Conservation (phyloP, 1,140 invertebrate species). For the Protaetia brevitarsis region DNA sequence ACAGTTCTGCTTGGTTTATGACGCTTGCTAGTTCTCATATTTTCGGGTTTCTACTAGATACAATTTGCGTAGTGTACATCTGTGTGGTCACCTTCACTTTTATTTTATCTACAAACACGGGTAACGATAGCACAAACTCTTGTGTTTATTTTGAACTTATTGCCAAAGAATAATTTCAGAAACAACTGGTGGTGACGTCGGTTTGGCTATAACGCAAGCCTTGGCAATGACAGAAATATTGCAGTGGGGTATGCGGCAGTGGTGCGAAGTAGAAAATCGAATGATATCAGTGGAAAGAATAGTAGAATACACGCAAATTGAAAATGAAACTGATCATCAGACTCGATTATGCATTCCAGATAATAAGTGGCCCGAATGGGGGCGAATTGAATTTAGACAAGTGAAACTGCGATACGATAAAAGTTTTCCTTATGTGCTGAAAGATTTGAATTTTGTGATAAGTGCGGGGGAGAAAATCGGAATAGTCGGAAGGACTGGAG, state of each 20-base stretch:
- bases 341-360: slow-evolving; percentile 61
- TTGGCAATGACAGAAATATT: slow-evolving; percentile 75
- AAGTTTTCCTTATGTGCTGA: slow-evolving; percentile 52
- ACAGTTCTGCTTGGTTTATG: slow-evolving; percentile 64
- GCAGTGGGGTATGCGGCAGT: slow-evolving; percentile 79
- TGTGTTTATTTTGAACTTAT: slow-evolving; percentile 19
- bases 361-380: slow-evolving; percentile 66
- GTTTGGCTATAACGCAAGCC: slow-evolving; percentile 74
- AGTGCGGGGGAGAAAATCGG: slow-evolving; percentile 64
- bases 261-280: slow-evolving; percentile 74
- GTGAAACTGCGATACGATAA: slow-evolving; percentile 53
- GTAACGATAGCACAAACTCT: background rate
- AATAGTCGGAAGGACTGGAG: slow-evolving; percentile 71
- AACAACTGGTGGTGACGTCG: slow-evolving; percentile 65
- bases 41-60: slow-evolving; percentile 58
- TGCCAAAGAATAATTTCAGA: slow-evolving; percentile 39
- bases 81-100: slow-evolving; percentile 57
- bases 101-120: slow-evolving; percentile 47
- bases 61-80: slow-evolving; percentile 69
- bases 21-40: slow-evolving; percentile 61
- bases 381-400: slow-evolving; percentile 63
- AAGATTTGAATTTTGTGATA: slow-evolving; percentile 55
- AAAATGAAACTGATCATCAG: slow-evolving; percentile 47
- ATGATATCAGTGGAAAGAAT: slow-evolving; percentile 79
- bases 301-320: slow-evolving; percentile 66